Conservation (phyloP, 2,113 vertebrate genomes). For the Corythornis madagascariensis region DNA sequence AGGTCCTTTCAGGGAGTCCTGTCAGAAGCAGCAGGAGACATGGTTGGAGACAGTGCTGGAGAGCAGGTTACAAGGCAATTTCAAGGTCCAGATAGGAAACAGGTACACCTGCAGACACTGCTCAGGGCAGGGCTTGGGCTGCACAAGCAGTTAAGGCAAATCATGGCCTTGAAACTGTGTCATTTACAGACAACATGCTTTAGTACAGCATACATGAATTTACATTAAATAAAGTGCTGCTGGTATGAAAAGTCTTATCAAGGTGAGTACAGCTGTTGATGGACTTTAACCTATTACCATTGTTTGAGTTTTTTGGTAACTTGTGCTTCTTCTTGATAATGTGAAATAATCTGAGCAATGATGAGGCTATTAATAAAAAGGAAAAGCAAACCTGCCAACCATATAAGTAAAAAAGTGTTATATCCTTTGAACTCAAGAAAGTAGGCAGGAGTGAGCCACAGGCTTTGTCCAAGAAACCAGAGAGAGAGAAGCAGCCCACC, state of each 20-base stretch:
- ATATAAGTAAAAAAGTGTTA: slow-evolving; percentile 88
- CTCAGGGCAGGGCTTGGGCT: neutral
- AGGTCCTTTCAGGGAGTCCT: neutral
- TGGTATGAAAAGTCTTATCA: neutral
- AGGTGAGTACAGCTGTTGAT: neutral
- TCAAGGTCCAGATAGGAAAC: neutral
- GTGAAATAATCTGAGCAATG: slow-evolving; percentile 85
- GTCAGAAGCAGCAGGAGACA: neutral
- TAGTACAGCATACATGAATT: accelerated
- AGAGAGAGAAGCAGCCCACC: slow-evolving; percentile 76
- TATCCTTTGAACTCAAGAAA: slow-evolving; percentile 90
- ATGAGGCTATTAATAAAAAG: slow-evolving; percentile 86
- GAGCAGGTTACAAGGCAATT: accelerated
- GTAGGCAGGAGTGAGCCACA: slow-evolving; percentile 90
- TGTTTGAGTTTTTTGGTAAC: slow-evolving; percentile 46
- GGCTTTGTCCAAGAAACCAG: slow-evolving; percentile 90
- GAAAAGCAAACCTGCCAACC: slow-evolving; percentile 88
- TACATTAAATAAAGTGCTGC: neutral
- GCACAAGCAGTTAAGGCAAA: neutral
- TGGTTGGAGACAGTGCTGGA: neutral
- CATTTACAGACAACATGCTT: neutral
- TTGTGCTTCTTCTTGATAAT: slow-evolving; percentile 74
- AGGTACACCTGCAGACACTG: neutral
- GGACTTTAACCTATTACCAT: neutral
- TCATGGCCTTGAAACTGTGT: accelerated